Base-by-base conservation (phyloP, 53 echinoderm and acorn worm genomes). In the Actinopyga echinites region DNA sequence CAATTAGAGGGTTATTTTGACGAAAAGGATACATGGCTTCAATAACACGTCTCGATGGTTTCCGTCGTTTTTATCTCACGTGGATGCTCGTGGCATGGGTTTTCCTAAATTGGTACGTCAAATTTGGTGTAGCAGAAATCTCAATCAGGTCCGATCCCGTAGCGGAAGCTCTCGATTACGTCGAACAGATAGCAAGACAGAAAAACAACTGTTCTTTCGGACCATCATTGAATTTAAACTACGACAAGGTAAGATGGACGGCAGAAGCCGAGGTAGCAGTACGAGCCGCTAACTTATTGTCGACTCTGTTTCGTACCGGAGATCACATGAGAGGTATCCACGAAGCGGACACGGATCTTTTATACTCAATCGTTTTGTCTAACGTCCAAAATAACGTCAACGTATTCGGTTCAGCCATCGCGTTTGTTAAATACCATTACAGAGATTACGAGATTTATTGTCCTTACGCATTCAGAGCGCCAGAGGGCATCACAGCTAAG, bases 401-500 rank as follows among this genome's bases (percentile, higher is more conserved):
- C 74, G 89, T 95, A 22, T 93, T 93, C 58, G 95, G 95, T 30
- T 93, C 93, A 15, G 95, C 93, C 32, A 93, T 95, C 45, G 95
- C 95, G 22, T 95, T 91, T 69, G 69, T 86, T 43, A 74, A 65
- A 17, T 84, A 86, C 42, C 79, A 88, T 35, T 95, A 93, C 79
- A 74, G 95, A 37, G 79, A 95, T 57, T 95, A 91, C 55, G 85
- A 66, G 68, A 84, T 80, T 30, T 95, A 93, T 85, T 95, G 93
- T 56, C 95, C 95, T n/a, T 95, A 95, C 71, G 95, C 95, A 6
- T 95, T 88, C 64, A 80, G 91, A 0, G 87, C 90, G 1, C 79
- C 91, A 0, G 83, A 86, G 36, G 87, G 86, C 13, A 78, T 88
- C 31, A 89, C 86, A 1, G 93, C 93, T 4, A 95, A 95, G 59